Base-by-base conservation (phyloP, 1,140 invertebrate genomes). In the Hypothenemus hampei region DNA sequence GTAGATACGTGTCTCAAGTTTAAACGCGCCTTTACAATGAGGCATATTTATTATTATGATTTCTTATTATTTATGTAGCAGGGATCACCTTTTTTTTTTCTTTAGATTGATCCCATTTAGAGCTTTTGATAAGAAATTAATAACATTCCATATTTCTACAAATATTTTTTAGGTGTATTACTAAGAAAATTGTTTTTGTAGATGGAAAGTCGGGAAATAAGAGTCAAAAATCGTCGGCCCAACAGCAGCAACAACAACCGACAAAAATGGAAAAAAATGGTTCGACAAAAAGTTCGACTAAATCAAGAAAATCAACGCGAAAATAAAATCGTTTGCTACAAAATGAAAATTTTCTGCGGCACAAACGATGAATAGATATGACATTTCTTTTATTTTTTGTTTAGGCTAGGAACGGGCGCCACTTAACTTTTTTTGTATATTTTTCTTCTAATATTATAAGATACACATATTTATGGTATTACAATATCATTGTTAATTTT, bases 111-210 rank as follows among this genome's bases (percentile, higher is more conserved):
- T 53, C 50, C 40, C 50, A 53, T 16, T 7, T 44, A 33, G 26
- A 35, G 8, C 26, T n/a, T 24, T 24, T 24, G 8, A 23, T 44
- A 11, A 36, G 11, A 16, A 22, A 26, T 39, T n/a, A 24, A 15
- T 26, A 11, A 8, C 26, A 47, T 23, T 15, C 26, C 26, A 19
- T 15, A n/a, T n/a, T n/a, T n/a, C n/a, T n/a, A n/a, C n/a, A n/a
- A n/a, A n/a, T 16, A 15, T 51, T 53, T 53, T 52, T 40, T 53
- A 53, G 50, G 50, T 53, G 20, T 33, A 15, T 53, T 53, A 53
- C 50, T 53, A 53, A 53, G 50, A 44, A 53, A 53, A 40, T 43
- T 53, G 50, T 53, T 53, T 53, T 53, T 53, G 19, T 53, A 53
- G 50, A 43, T 53, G 50, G 11, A 36, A 53, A 53, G 36, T 44